phyloP scores from a whole-genome alignment of 2,888 invertebrate genomes.

The Aromia moschata region DNA sequence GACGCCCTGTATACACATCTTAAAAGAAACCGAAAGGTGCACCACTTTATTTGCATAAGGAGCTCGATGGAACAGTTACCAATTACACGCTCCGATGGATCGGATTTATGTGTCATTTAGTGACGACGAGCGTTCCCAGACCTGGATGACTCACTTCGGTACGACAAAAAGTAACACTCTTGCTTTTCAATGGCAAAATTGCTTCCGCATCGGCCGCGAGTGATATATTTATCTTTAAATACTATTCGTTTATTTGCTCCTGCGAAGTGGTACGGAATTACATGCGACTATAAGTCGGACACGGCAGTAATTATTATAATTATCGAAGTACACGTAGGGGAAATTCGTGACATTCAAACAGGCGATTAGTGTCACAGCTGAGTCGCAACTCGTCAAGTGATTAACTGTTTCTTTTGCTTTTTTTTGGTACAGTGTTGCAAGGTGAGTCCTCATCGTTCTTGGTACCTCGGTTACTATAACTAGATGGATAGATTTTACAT shows the following conservation, averaged over 20 bases:
- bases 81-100: background rate
- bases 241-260: background rate
- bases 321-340: background rate
- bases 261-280: constrained; percentile 10
- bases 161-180: constrained; percentile 3
- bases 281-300: background rate
- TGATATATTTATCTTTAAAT: constrained; percentile 13
- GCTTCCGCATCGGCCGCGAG: constrained; percentile 6
- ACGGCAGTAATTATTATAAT: constrained; percentile 1
- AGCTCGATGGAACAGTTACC: background rate
- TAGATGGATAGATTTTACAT: too few species aligned
- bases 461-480: too few species aligned
- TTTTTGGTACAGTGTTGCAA: too few species aligned
- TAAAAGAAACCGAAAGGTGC: background rate
- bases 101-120: background rate
- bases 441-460: too few species aligned
- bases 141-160: constrained; percentile 3
- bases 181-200: constrained; percentile 14
- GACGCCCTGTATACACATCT: too few species aligned
- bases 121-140: constrained; percentile 7
- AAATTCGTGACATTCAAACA: background rate
- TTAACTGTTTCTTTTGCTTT: background rate
- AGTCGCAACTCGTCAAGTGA: background rate
- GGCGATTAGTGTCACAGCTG: background rate
- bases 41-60: constrained; percentile 2